Conservation (phyloP, 2,797 vertebrate genomes). For the Sebastes kiyomatsui region DNA sequence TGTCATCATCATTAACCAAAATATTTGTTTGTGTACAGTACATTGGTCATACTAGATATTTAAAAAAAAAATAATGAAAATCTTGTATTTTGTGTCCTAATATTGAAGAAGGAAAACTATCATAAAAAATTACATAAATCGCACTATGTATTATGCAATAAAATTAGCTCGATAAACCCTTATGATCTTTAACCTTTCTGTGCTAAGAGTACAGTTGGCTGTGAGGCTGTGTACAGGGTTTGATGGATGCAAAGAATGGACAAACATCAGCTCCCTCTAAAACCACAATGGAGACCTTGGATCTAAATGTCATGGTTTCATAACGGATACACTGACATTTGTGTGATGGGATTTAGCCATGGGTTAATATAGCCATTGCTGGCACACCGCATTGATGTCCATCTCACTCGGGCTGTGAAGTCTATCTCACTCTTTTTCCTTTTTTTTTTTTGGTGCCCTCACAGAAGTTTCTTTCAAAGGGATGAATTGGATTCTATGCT, state of each 20-base stretch:
- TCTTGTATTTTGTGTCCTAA: background rate
- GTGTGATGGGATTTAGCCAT: conserved; percentile 87
- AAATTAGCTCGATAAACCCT: conserved; percentile 31
- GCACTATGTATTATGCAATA: conserved; percentile 51
- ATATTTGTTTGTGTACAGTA: background rate
- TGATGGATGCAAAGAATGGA: conserved; percentile 80
- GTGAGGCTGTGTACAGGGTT: conserved; percentile 59
- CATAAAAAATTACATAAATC: background rate
- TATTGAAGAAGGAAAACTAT: background rate
- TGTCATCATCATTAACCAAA: background rate
- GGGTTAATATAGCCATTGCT: conserved; percentile 83
- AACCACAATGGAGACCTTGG: conserved; percentile 84
- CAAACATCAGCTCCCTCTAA: conserved; percentile 80
- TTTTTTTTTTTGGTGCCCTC: conserved; percentile 61
- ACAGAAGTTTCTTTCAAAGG: conserved; percentile 77
- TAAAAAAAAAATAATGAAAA: background rate
- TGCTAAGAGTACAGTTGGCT: conserved; percentile 59
- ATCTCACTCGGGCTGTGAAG: conserved; percentile 80
- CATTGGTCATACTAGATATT: background rate
- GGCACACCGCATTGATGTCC: conserved; percentile 80
- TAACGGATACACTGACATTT: conserved; percentile 88
- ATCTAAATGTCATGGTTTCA: conserved; percentile 89
- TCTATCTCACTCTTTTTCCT: conserved; percentile 66
- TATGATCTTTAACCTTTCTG: conserved; percentile 73
- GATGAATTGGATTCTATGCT: conserved; percentile 77